These are phyloP conservation scores for Phylloscopus collybita DNA, from an alignment of 2,797 vertebrate species.

Conservation along the genomic window DNA sequence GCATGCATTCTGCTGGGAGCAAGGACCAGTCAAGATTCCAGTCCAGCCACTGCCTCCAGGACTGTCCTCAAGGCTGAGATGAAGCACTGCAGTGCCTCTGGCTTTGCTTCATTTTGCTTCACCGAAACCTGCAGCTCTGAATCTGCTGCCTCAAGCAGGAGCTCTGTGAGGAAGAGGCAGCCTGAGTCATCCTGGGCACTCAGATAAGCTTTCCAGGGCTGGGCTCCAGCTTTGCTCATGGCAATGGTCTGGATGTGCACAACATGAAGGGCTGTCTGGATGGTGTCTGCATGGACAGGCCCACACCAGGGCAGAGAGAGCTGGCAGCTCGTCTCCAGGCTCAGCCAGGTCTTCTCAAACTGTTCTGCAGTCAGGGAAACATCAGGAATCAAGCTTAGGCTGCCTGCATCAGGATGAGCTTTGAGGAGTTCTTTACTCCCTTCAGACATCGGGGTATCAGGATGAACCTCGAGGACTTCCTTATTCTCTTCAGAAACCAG, in stretches of 20 bases:
- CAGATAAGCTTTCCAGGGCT: slow-evolving; percentile 92
- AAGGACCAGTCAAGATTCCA: slow-evolving; percentile 50
- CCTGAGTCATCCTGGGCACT: slow-evolving; percentile 82
- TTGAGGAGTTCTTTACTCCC: slow-evolving; percentile 46
- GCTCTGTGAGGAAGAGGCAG: slow-evolving; percentile 85
- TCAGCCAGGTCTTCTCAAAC: slow-evolving; percentile 90
- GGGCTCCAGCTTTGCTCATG: slow-evolving; percentile 81
- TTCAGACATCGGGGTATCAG: slow-evolving; percentile 46
- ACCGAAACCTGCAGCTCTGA: slow-evolving; percentile 77
- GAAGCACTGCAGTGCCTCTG: slow-evolving; percentile 76
- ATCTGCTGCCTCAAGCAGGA: slow-evolving; percentile 72
- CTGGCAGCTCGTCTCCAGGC: slow-evolving; percentile 66
- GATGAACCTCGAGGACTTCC: slow-evolving; percentile 34
- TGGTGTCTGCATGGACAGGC: slow-evolving; percentile 75
- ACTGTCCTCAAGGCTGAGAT: slow-evolving; percentile 79
- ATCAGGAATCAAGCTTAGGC: slow-evolving; percentile 71
- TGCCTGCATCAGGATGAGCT: slow-evolving; percentile 43
- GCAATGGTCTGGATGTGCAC: slow-evolving; percentile 93
- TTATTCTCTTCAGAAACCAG: slow-evolving; percentile 60
- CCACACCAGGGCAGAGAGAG: slow-evolving; percentile 74
- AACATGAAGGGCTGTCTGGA: slow-evolving; percentile 88
- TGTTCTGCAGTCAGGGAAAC: slow-evolving; percentile 83
- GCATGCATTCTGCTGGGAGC: neutral
- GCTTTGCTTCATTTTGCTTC: slow-evolving; percentile 81
- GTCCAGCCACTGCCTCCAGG: slow-evolving; percentile 71